Evolutionary conservation across 2,888 invertebrate species (phyloP), one percentile per base, ranked within the genome.

Genomic region (Philonicus albiceps): DNA sequence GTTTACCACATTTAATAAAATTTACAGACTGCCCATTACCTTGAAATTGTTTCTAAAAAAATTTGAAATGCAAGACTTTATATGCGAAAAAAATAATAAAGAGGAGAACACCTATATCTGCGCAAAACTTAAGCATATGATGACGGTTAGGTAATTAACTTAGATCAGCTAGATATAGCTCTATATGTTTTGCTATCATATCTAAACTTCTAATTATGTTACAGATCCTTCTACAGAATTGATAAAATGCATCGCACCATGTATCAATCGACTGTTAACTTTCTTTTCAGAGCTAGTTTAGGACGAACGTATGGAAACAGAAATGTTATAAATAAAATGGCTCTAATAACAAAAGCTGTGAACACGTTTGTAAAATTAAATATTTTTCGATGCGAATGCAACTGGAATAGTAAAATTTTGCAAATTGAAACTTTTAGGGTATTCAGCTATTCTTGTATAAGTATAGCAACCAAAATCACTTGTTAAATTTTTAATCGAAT

Each of bases 21-120:
- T n/a, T 7, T 87, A 83, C 53, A 64, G 55, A 83, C 64, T 87
- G 64, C 86, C 86, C 8, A 86, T 83, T 76, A 6, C n/a, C 2
- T 49, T 87, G 16, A 31, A 43, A 7, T 2, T 16, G 0, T 83
- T 87, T 83, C 22, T 87, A 64, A 19, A 13, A 30, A 83, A 86
- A 73, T 87, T 87, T 27, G 43, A 73, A 11, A 16, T 40, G 19
- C 22, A 72, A 1, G 37, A 43, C 13, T 84, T 84, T 40, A 40
- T 7, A 43, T 84, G 84, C 30, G 7, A 16, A 43, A 34, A 40
- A 7, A 30, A 84, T 11, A 16, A 31, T 7, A 8, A 64, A n/a
- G 0, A n/a, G 3, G 40, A 5, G 1, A n/a, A 7, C 1, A 2
- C 0, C 1, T 5, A 16, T 19, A 16, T 27, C 7, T 34, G 34